Conservation (phyloP, 2,797 vertebrate genomes). For the Xenops minutus region DNA sequence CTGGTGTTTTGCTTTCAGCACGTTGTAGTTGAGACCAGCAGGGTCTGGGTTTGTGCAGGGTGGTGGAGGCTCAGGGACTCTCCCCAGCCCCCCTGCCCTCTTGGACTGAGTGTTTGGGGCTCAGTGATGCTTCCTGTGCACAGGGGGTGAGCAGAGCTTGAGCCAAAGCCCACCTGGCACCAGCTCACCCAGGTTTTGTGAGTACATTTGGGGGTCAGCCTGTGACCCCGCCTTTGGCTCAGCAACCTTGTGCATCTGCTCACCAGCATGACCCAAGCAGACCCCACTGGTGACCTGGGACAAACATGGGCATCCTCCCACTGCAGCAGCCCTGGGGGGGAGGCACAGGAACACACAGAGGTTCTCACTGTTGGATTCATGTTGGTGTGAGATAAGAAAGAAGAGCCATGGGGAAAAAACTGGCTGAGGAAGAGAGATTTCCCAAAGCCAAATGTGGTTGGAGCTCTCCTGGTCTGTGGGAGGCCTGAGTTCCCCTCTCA, state of each 20-base stretch:
- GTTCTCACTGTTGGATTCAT: neutral
- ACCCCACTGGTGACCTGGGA: neutral
- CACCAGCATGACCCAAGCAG: neutral
- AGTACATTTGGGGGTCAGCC: neutral
- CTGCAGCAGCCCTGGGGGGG: neutral
- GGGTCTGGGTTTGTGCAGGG: neutral
- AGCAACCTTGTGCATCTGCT: neutral
- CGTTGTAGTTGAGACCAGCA: too few species aligned
- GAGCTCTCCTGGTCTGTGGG: neutral
- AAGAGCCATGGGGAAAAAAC: neutral
- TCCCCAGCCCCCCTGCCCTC: neutral
- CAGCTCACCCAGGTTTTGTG: neutral
- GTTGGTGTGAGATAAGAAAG: neutral
- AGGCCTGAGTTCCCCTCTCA: fast-evolving
- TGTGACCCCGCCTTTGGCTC: neutral
- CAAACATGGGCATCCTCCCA: fast-evolving
- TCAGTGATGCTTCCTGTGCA: neutral
- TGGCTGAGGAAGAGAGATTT: neutral
- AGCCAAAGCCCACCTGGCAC: neutral
- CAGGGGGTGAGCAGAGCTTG: neutral
- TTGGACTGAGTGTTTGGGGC: fast-evolving
- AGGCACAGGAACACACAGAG: fast-evolving
- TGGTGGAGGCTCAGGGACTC: neutral
- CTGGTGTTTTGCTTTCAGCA: too few species aligned
- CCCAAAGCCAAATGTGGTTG: neutral